Base-by-base conservation (phyloP, 2,113 vertebrate species). In the Oenanthe melanoleuca region DNA sequence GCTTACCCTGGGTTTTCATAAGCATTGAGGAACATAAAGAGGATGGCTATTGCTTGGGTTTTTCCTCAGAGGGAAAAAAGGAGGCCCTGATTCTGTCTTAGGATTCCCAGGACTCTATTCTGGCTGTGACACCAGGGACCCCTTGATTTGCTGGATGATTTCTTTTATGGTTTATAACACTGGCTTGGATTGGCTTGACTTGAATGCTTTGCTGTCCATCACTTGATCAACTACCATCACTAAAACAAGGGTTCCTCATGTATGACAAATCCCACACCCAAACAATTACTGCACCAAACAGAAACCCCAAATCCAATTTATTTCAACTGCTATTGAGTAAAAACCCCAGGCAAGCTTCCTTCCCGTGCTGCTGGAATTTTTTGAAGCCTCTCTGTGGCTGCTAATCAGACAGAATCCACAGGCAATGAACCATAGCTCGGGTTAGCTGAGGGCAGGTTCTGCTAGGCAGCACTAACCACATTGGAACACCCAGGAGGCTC, bases 381-480 rank as follows among this genome's bases (percentile, higher is more conserved):
- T 57, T 79, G 66, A 93, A 66, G 5, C 29, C 74, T 34, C 65
- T 89, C 49, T 21, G 53, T 64, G 80, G 80, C 66, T 37, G 53
- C 61, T 94, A 65, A 95, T 52, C 72, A 79, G n/a, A 17, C 22
- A 34, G n/a, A 52, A 64, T 42, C 60, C 50, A n/a, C 37, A 28
- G 47, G 11, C 92, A 74, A 14, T 3, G 6, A 89, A 5, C 38
- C 22, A 44, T 1, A 29, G 40, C 55, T 9, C 4, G 45, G 81
- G 49, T 90, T 42, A 95, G 80, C 84, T 2, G 15, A 65, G 34
- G 52, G 47, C 55, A 60, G 85, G 66, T 67, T 89, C 83, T 86
- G 31, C 50, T 63, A 34, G 88, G 53, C 34, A n/a, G 21, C 61
- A 33, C 78, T 91, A 94, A 94, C 38, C 73, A 85, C 50, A 25